A percentile compares a stretch with the other conserved stretches of the same genome.
Conservation (phyloP, 2,797 vertebrate species). For the Lycodopsis pacificus region DNA sequence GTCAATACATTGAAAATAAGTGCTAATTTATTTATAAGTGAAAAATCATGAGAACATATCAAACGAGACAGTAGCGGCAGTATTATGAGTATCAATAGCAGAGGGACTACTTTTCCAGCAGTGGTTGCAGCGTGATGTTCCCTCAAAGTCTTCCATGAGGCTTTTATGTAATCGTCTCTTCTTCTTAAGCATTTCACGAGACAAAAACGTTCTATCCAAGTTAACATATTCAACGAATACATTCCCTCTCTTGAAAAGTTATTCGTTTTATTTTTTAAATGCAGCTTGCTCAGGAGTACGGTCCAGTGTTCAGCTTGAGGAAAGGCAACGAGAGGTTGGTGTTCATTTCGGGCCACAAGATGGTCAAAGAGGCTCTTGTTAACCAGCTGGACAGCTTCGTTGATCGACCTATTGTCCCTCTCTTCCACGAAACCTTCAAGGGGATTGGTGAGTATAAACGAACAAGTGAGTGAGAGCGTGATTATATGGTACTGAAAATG, state of each 20-base stretch:
- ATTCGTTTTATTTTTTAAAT: constrained; percentile 9
- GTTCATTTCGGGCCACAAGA: constrained; percentile 78
- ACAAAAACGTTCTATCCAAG: neutral
- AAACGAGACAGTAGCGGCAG: no score
- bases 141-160: neutral
- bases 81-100: neutral
- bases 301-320: constrained; percentile 82
- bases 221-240: neutral
- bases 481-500: neutral
- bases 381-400: constrained; percentile 78
- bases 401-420: constrained; percentile 75
- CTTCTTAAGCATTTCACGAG: neutral
- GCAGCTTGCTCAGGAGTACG: constrained; percentile 79
- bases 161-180: neutral
- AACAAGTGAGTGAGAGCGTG: neutral
- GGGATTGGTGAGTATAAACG: constrained; percentile 75
- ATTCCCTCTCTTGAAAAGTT: neutral
- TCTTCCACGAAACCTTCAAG: constrained; percentile 61
- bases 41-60: neutral
- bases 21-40: neutral
- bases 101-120: neutral
- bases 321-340: constrained; percentile 75
- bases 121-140: neutral
- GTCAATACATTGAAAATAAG: neutral
- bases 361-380: constrained; percentile 82